Percentiles rank a stretch among this genome's conserved stretches.
phyloP scores from a whole-genome alignment of 53 echinoderm and acorn worm genomes.

The Stichopus horrens region DNA sequence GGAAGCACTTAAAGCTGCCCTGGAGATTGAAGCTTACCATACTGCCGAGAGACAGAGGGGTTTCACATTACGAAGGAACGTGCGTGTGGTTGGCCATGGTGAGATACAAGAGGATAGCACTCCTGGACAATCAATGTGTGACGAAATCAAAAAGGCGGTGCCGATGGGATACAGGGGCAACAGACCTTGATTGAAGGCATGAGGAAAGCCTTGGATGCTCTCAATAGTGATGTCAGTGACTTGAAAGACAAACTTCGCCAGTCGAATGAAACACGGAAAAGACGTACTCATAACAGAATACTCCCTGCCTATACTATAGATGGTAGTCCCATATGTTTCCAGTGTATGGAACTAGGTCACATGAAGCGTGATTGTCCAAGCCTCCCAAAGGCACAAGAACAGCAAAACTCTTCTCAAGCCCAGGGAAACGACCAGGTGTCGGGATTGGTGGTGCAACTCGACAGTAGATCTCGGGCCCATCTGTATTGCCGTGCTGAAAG shows the following conservation, averaged over 20 bases:
- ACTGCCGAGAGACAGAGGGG: constrained; percentile 38
- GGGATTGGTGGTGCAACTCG: neutral
- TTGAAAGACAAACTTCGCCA: neutral
- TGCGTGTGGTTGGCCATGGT: neutral
- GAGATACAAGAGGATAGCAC: neutral
- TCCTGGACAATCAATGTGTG: neutral
- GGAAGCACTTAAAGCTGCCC: constrained; percentile 44
- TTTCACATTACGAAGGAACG: neutral
- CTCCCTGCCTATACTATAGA: neutral
- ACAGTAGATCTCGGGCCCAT: too few relatives aligned
- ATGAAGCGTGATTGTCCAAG: constrained; percentile 21
- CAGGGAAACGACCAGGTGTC: too few relatives aligned
- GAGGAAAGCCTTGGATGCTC: neutral
- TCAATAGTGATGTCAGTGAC: neutral
- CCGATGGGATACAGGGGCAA: neutral
- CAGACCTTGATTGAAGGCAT: constrained; percentile 2
- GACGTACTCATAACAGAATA: neutral
- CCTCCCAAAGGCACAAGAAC: too few relatives aligned
- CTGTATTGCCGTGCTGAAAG: neutral
- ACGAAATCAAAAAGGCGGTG: neutral
- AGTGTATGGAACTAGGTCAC: constrained; percentile 9
- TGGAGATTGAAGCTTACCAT: constrained; percentile 47
- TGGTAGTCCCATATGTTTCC: constrained; percentile 11
- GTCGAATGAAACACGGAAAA: neutral
- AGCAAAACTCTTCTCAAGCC: too few relatives aligned